These are phyloP conservation scores for Montifringilla adamsi DNA, from an alignment of 2,113 vertebrate species.

Conservation along the genomic window DNA sequence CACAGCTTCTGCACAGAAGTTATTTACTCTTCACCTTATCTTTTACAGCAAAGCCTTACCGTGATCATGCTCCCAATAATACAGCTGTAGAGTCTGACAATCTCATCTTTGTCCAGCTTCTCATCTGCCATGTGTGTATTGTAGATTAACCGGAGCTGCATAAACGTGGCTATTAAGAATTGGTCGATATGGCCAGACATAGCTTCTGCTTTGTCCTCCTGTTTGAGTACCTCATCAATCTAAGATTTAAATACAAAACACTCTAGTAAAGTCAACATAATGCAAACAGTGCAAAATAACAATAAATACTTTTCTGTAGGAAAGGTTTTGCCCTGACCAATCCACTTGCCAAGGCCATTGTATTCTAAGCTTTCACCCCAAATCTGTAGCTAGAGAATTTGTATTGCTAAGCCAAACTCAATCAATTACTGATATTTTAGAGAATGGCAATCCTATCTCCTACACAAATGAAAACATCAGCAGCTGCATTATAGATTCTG, in stretches of 20 bases:
- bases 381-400: background rate
- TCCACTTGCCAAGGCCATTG: background rate
- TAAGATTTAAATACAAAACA: slow-evolving; percentile 38
- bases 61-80: slow-evolving; percentile 98
- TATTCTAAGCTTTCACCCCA: background rate
- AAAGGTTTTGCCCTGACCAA: background rate
- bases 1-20: background rate
- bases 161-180: slow-evolving; percentile 95
- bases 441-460: background rate
- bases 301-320: background rate
- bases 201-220: slow-evolving; percentile 94
- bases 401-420: background rate
- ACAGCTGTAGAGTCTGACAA: slow-evolving; percentile 96
- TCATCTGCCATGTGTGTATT: slow-evolving; percentile 97
- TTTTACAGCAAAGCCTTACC: slow-evolving; percentile 72
- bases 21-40: background rate
- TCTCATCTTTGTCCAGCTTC: slow-evolving; percentile 90
- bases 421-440: background rate
- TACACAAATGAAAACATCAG: background rate
- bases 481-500: background rate
- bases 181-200: slow-evolving; percentile 99
- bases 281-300: background rate
- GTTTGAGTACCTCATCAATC: slow-evolving; percentile 96
- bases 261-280: background rate
- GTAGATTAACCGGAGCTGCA: slow-evolving; percentile 95